Evolutionary conservation across 2,113 vertebrate species (phyloP).

Genomic region (Numida meleagris): DNA sequence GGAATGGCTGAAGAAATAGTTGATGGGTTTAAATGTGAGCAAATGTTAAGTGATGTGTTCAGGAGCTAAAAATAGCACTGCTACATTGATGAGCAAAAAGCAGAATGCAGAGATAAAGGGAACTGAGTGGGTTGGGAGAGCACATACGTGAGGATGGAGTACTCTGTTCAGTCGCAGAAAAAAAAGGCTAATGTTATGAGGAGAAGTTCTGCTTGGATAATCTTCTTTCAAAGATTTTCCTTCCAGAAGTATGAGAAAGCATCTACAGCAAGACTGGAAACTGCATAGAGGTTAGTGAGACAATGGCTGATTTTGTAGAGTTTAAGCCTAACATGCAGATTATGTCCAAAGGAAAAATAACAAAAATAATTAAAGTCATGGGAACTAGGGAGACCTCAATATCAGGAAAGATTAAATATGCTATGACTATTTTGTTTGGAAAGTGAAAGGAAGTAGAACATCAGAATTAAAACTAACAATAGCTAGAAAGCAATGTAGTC

Average conservation of each 20-base stretch:
- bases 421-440: conserved; percentile 45
- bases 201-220: neutral
- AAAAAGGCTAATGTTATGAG: neutral
- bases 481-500: conserved; percentile 17
- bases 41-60: conserved; percentile 3
- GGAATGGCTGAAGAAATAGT: neutral
- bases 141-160: neutral
- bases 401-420: conserved; percentile 51
- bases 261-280: conserved; percentile 18
- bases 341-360: conserved; percentile 35
- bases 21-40: conserved; percentile 20
- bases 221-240: neutral
- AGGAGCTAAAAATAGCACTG: neutral
- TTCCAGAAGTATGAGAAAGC: conserved; percentile 36
- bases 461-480: conserved; percentile 63
- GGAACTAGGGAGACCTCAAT: conserved; percentile 39
- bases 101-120: neutral
- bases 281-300: conserved; percentile 24
- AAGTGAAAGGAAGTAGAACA: conserved; percentile 43
- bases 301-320: neutral
- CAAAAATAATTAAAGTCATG: conserved; percentile 66
- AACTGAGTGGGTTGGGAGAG: neutral
- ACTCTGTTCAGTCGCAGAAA: neutral
- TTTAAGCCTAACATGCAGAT: conserved; percentile 56
- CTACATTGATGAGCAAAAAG: neutral